Percentiles rank a stretch among this genome's conserved stretches.
Conservation (phyloP, 1,140 invertebrate genomes). For the Ylistrum balloti region DNA sequence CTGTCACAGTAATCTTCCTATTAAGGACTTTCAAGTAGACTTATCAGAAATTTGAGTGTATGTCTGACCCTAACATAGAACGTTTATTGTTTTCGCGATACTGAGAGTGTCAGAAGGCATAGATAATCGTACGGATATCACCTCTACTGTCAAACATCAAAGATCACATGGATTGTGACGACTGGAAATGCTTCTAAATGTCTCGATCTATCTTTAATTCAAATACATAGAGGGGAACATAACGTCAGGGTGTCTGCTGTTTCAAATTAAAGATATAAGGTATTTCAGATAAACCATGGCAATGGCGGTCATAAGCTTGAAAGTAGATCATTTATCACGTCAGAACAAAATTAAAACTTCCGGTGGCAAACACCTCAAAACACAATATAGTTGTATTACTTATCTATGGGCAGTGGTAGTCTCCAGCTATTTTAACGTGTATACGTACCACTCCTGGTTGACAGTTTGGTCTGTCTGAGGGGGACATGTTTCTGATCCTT, state of each 20-base stretch:
- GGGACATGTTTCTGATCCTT: slow-evolving; percentile 44
- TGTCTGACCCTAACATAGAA: not conserved
- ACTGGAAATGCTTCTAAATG: not conserved
- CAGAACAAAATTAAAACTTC: not conserved
- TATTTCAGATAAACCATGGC: not conserved
- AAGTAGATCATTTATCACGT: not conserved
- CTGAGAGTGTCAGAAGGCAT: not conserved
- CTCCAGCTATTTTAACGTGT: no score
- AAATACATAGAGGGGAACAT: not conserved
- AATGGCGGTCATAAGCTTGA: not conserved
- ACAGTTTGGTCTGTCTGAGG: slow-evolving; percentile 51
- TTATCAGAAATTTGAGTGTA: not conserved
- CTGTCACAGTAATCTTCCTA: not conserved
- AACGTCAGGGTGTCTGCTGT: not conserved
- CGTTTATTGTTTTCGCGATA: slow-evolving; percentile 7
- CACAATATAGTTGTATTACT: no score
- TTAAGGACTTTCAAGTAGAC: not conserved
- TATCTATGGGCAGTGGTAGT: no score
- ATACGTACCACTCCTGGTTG: slow-evolving; percentile 51
- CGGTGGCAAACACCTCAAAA: not conserved
- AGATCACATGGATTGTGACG: not conserved
- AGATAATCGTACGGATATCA: not conserved
- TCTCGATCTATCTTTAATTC: not conserved
- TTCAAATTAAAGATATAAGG: not conserved
- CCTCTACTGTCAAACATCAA: not conserved